Percentiles rank a stretch among this genome's conserved stretches.
These are phyloP conservation scores for Muraenolepis orangiensis DNA, from an alignment of 2,797 vertebrate genomes.

Conservation along the genomic window DNA sequence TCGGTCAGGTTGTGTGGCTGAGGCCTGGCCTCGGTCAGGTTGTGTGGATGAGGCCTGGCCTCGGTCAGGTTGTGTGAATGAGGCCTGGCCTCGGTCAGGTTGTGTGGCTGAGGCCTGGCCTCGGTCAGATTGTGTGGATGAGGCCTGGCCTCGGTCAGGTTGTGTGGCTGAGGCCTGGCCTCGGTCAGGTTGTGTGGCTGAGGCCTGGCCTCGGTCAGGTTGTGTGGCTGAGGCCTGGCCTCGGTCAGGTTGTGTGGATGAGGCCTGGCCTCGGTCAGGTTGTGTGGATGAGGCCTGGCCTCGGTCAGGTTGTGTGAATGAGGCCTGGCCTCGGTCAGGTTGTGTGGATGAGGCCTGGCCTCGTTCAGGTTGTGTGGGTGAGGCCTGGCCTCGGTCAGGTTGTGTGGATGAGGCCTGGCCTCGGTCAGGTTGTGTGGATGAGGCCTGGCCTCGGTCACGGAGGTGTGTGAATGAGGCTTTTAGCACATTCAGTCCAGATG, in stretches of 20 bases:
- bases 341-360: background rate
- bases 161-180: background rate
- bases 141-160: background rate
- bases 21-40: background rate
- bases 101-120: background rate
- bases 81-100: background rate
- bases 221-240: background rate
- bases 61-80: background rate
- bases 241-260: background rate
- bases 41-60: background rate
- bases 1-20: background rate
- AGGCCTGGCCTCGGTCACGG: background rate
- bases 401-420: background rate
- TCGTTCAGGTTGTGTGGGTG: background rate
- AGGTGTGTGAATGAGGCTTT: background rate
- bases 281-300: background rate
- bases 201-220: background rate
- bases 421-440: background rate
- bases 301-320: background rate
- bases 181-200: background rate
- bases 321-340: background rate
- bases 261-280: background rate
- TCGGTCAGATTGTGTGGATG: background rate
- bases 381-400: background rate
- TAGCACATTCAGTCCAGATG: slow-evolving; percentile 8